Percentiles rank a stretch among this genome's conserved stretches.
Conservation (phyloP, 1,140 invertebrate species). For the Diploscapter pachys region DNA sequence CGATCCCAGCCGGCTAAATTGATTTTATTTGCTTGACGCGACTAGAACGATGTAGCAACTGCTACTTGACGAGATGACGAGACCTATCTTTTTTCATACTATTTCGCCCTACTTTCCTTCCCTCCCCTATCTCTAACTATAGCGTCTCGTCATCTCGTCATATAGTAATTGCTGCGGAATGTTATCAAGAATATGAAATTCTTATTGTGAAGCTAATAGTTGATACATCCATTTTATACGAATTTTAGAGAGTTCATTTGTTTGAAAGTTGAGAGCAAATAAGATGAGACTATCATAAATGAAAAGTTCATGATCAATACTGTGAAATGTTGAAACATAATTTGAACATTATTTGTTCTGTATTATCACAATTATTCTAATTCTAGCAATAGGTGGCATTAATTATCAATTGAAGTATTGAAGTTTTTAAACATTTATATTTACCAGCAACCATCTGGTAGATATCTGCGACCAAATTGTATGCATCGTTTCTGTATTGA, state of each 20-base stretch:
- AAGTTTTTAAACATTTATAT: neutral
- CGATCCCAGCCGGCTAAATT: neutral
- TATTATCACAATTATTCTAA: neutral
- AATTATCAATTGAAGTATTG: neutral
- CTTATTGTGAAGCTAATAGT: neutral
- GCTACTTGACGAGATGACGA: too few relatives aligned
- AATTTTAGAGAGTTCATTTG: conserved; percentile 6
- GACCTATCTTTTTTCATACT: too few relatives aligned
- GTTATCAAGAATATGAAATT: neutral
- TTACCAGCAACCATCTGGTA: conserved; percentile 16
- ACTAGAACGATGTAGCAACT: neutral
- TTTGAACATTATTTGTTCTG: conserved; percentile 5
- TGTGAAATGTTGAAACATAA: too few relatives aligned
- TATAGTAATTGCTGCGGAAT: too few relatives aligned
- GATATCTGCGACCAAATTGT: conserved; percentile 8
- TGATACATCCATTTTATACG: conserved; percentile 16
- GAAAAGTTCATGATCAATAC: neutral
- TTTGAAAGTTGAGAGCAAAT: conserved; percentile 14
- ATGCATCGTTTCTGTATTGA: neutral
- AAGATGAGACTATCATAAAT: conserved; percentile 15
- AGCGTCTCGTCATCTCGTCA: too few relatives aligned
- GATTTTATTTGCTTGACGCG: neutral
- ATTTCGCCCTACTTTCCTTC: too few relatives aligned
- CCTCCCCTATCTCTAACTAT: too few relatives aligned
- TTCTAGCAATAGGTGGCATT: too few relatives aligned